Base-by-base conservation (phyloP, 2,797 vertebrate genomes). In the Amphiprion clarkii region DNA sequence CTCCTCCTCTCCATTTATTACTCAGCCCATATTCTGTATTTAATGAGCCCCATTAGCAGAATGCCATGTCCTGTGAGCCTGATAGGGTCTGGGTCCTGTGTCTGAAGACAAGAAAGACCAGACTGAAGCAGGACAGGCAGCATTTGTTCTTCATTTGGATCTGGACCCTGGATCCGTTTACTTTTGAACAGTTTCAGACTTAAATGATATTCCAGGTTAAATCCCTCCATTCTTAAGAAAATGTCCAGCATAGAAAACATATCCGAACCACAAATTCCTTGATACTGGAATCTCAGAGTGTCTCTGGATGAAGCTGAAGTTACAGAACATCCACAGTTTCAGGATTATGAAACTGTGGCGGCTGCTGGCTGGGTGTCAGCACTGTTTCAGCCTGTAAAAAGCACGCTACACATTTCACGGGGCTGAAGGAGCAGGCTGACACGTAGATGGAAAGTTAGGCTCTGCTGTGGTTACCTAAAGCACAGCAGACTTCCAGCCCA, bases 381-480 rank as follows among this genome's bases (percentile, higher is more conserved):
- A 12, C 60, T 9, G 21, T 65, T 76, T 64, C 63, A 65, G 76
- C 60, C 74, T 72, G 74, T 83, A 81, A 88, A 88, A 91, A 89
- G 78, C 72, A 80, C 69, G 51, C 55, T 52, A 67, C 62, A 65
- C 33, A 62, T 89, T 86, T 84, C 83, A 63, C 3, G 17, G 29
- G 51, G 49, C 64, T 57, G 31, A 67, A 59, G 54, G 71, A 81
- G 88, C 23, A 25, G 56, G 49, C 70, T 85, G 87, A 86, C 89
- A 91, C 88, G 86, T 86, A 87, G 88, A 89, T 80, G 81, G 83
- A 91, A 92, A 90, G 71, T 84, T 53, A 29, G 54, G 39, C 78
- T 70, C 65, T 23, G 42, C 76, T 90, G 86, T 54, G 88, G 84
- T 89, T 74, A 74, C 72, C 75, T 72, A 67, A 76, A 75, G 72